These are phyloP conservation scores for Chrysogorgia sp. DNA, from an alignment of 92 coral and sea anemone genomes.

Conservation along the genomic window DNA sequence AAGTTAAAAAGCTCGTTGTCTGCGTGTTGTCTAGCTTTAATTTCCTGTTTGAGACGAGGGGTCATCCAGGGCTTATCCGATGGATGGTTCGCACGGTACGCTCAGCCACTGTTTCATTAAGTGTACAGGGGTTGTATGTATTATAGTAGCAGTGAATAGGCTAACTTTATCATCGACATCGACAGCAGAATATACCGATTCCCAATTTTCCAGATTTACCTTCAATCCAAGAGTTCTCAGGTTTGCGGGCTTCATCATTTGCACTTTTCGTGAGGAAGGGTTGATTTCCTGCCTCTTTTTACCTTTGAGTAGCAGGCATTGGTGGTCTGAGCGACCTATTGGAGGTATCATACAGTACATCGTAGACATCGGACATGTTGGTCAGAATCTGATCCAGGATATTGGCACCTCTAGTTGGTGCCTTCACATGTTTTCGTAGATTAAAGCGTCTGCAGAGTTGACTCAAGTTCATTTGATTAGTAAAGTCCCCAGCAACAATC, in stretches of 20 bases:
- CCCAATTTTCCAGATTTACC: constrained; percentile 37
- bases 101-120: neutral
- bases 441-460: neutral
- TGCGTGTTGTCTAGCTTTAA: constrained; percentile 16
- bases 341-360: constrained; percentile 50
- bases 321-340: constrained; percentile 58
- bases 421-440: constrained; percentile 3
- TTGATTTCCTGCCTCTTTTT: constrained; percentile 29
- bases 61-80: constrained; percentile 32
- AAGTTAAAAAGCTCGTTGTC: too few relatives aligned
- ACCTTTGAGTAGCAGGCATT: constrained; percentile 40
- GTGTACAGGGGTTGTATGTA: too few relatives aligned
- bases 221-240: constrained; percentile 6
- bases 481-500: constrained; percentile 29
- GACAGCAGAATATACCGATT: constrained; percentile 17
- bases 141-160: neutral
- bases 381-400: too few relatives aligned
- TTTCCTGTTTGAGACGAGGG: constrained; percentile 6
- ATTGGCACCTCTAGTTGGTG: constrained; percentile 31
- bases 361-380: constrained; percentile 33
- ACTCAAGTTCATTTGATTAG: neutral
- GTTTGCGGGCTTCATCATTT: constrained; percentile 32
- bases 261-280: constrained; percentile 31
- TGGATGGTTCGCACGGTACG: constrained; percentile 11
- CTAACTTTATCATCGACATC: constrained; percentile 36